Percentiles rank a stretch among this genome's conserved stretches.
These are phyloP conservation scores for Parazoanthus atlanticus DNA, from an alignment of 92 coral and sea anemone genomes.

Conservation along the genomic window DNA sequence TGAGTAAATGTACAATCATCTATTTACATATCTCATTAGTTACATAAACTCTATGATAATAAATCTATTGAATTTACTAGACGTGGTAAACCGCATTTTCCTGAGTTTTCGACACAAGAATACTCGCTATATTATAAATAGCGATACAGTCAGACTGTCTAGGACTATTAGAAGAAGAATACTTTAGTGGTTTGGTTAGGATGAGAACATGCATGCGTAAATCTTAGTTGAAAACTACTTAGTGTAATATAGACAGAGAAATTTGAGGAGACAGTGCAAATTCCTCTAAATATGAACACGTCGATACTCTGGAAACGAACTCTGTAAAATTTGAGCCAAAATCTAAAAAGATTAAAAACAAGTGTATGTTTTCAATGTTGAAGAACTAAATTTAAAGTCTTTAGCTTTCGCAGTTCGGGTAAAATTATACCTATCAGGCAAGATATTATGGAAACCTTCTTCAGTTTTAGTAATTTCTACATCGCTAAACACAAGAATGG, in stretches of 20 bases:
- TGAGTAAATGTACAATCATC: conserved; percentile 36
- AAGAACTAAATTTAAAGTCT: not conserved
- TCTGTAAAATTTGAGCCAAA: not conserved
- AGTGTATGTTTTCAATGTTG: not conserved
- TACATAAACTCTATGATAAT: conserved; percentile 21
- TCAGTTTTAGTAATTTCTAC: not conserved
- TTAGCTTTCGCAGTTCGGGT: not conserved
- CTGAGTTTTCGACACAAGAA: not conserved
- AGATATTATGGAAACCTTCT: not conserved
- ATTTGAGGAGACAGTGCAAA: not conserved
- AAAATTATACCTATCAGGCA: not conserved
- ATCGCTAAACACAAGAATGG: not conserved
- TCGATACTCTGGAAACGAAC: not conserved
- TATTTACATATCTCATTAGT: conserved; percentile 42
- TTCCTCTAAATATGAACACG: not conserved
- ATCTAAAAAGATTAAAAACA: not conserved
- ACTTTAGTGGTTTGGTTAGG: not conserved
- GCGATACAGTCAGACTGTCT: not conserved
- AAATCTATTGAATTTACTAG: conserved; percentile 20
- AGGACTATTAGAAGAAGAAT: too few relatives aligned
- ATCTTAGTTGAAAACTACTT: conserved; percentile 5
- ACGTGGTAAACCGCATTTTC: conserved; percentile 20
- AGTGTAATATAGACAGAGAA: not conserved
- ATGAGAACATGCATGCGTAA: not conserved
- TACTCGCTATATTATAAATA: not conserved